Evolutionary conservation across 2,888 invertebrate species (phyloP), one percentile per base, ranked within the genome.

Genomic region (Bembecia ichneumoniformis): DNA sequence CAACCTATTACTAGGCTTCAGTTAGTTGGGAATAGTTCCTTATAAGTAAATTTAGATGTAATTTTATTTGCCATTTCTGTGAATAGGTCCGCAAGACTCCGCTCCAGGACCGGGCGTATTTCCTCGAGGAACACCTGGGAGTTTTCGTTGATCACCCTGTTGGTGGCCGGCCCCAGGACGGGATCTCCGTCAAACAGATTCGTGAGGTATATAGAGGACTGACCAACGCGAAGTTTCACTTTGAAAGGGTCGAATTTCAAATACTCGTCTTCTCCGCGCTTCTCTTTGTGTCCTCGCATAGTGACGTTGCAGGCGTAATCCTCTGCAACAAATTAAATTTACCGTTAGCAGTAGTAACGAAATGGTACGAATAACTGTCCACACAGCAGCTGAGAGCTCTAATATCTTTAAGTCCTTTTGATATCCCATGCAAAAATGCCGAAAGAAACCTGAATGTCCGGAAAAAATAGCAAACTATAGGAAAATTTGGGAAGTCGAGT

Each of bases 31-130:
- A 93, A 93, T 49, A 93, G 75, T 82, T 93, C 92, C 56, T 91
- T 88, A 65, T 91, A 92, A 3, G 92, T 91, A 66, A 93, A 93
- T 50, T 89, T 89, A 11, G 88, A 82, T 0, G 92, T 91, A 53
- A 93, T 91, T 69, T 89, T 91, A 63, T 93, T 93, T 0, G 93
- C 91, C 64, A 92, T 91, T 55, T 90, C 89, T 0, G 92, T 91
- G 60, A 93, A 91, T 51, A 91, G 89, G 46, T 91, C 89, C 2
- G 90, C 88, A 44, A 92, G 81, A 13, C 91, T 87, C 44, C 84
- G 74, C 63, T 93, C 92, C 62, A 93, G 66, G 16, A 89, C 90
- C 5, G 93, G 93, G 55, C 87, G 88, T 57, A 93, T 89, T 75
- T 93, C 92, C 54, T 90, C 88, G n/a, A 93, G 64, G 61, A 93